Evolutionary conservation across 2,113 vertebrate species (phyloP), one percentile per base, ranked within the genome.

Genomic region (Gallinago undulata): DNA sequence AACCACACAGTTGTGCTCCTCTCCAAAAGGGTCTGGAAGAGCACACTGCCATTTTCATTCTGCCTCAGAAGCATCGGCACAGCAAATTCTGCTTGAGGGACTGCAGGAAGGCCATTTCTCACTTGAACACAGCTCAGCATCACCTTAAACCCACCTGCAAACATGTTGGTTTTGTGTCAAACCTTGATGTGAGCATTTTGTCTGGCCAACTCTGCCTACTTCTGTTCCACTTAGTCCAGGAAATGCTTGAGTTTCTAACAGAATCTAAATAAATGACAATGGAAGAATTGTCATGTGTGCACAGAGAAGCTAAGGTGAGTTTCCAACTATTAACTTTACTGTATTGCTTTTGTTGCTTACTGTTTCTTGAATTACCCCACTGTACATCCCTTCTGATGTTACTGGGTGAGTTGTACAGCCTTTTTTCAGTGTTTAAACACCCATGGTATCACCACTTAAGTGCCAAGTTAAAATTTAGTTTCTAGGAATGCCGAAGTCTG

Each of bases 31-130:
- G 19, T 23, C 19, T 28, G 31, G 62, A 62, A 25, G 11, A 25
- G 2, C 10, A 16, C 0, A 1, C 5, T 56, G 21, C 47, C 28
- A 3, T 31, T 56, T 55, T 45, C 57, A 11, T 31, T 19, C 6
- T 31, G 4, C 2, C 28, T 67, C 24, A 33, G 47, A 27, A 48
- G 47, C 47, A n/a, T n/a, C 5, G 5, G 35, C 30, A 8, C 35
- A 57, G 37, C 22, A 30, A 41, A 47, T 41, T 57, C 41, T 78
- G 16, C 33, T 57, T 30, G 28, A 63, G 25, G 15, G 41, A 51
- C 28, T 8, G 33, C 28, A 33, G 18, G 25, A 37, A 69, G 55
- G 27, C 19, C 27, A 13, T 59, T 87, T 55, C 47, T 78, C 11
- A 1, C 59, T 57, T 19, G 75, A 69, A 59, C 16, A 18, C 43